Evolutionary conservation across 1,140 invertebrate genomes (phyloP), one percentile per base, ranked within the genome.

Genomic region (Sycophila sp.): DNA sequence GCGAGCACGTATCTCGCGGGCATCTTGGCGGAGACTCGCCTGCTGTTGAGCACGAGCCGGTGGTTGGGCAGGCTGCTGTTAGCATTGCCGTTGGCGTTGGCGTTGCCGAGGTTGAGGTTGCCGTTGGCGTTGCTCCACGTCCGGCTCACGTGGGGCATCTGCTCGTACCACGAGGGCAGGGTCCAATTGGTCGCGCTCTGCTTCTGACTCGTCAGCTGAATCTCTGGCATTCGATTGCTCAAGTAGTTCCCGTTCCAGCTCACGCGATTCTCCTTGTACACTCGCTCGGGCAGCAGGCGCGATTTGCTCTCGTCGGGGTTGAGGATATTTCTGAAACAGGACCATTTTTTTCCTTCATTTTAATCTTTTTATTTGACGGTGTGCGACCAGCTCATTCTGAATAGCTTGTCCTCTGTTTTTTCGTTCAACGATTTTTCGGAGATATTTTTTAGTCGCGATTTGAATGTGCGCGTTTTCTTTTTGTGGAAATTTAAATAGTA

Each of bases 41-140:
- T 73, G 10, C 58, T 73, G n/a, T 75, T 73, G 10, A 74, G 56
- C 13, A 83, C 79, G 70, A 85, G 75, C 60, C 83, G 82, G 11
- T 81, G 76, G 65, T 72, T 86, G 68, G 86, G 81, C 45, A 86
- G 89, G 63, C 88, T 22, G 30, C 26, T 45, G 42, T 91, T 81
- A n/a, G n/a, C n/a, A 58, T 91, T 91, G 74, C 90, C 81, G 65
- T 87, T 87, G 80, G 89, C 89, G 17, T 82, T 82, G 11, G 90
- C 70, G 78, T 90, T 90, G 88, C 66, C n/a, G n/a, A n/a, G n/a
- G 59, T 91, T 91, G 74, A 90, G 80, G 65, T 87, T 87, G 80
- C 89, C 89, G 17, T 82, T 82, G 11, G 90, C 70, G 78, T 90
- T 90, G 88, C 66, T 53, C 69, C 60, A 71, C 2, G 42, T 17